Base-by-base conservation (phyloP, 1,140 invertebrate genomes). In the Bombus superbus region DNA sequence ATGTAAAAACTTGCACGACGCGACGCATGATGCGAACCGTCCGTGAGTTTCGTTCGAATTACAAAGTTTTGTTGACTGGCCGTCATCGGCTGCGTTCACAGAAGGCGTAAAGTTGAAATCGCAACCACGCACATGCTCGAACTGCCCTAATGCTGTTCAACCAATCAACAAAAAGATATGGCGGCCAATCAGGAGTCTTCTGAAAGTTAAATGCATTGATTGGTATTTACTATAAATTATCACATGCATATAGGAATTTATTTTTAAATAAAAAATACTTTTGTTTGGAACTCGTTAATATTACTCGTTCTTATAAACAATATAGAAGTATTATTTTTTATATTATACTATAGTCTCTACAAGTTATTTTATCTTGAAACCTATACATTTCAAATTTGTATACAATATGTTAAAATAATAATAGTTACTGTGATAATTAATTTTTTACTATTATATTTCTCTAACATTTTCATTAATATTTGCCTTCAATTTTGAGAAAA, bases 61-160 rank as follows among this genome's bases (percentile, higher is more conserved):
- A 78, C 71, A 78, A 83, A 74, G 81, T 87, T 88, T 83, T 84
- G 81, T 83, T 81, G 82, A 83, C 85, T 73, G 76, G n/a, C 83
- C 85, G 78, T 64, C 69, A 81, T 77, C 86, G 73, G 80, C 83
- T 81, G 64, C 68, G 86, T 86, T 88, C 81, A 83, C 83, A 76
- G 68, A 59, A 40, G 59, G 78, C 38, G 76, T 81, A 85, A 88
- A 89, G 77, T 91, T 89, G 38, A 92, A 92, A 90, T 86, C 53
- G 25, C 59, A n/a, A 71, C 32, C 75, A 80, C 53, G 85, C 90
- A 89, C 89, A 91, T 87, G 80, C 82, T 68, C 32, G 28, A 81
- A 40, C 59, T 64, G 59, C 28, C 22, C 28, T 53, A 68, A 13
- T 35, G 9, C 15, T 32, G 1, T 32, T 42, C 59, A 38, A 11